Base-by-base conservation (phyloP, 23 tunicate species). In the Clavelina lepadiformis region DNA sequence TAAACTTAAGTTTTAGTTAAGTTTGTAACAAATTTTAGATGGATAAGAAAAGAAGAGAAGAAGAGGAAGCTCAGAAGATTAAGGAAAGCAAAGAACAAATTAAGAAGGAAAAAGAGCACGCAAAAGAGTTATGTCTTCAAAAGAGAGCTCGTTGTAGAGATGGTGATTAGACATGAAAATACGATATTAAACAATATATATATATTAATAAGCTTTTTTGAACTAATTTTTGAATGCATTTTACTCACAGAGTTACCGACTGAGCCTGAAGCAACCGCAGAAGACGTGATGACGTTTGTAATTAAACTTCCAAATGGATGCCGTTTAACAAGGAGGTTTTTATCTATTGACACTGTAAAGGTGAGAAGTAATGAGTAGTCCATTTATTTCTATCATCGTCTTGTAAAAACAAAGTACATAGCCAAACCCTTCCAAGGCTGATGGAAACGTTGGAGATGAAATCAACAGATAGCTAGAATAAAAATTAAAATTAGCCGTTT, bases 271-370 rank as follows among this genome's bases (percentile, higher is more conserved):
- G 34, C n/a, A 32, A 26, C 25, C 7, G 37, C 36, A 19, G 21
- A 68, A 0, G 71, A 86, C 32, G 65, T 72, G 4, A 28, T 69
- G 3, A 58, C 56, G 5, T 46, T 86, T n/a, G 34, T 71, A 0
- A 72, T 86, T 23, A 86, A 86, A 59, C 68, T 86, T 27, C 95
- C 95, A 35, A 57, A 77, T 72, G 95, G 95, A 28, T 51, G 80
- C 23, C 31, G 95, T 20, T 33, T 86, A 33, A 78, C 55, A 20
- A 50, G 95, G 36, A 72, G 66, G 23, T 86, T 86, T 65, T 38
- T 55, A 29, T 28, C 67, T 23, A 63, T 75, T 33, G 75, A 77
- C 19, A 74, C 85, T 1, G 83, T 77, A 19, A 86, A 71, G 76
- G 95, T 86, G 53, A 22, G 71, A 41, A 31, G 7, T 22, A 54